Evolutionary conservation across 2,888 invertebrate species (phyloP).

Genomic region (Antheraea yamamai): DNA sequence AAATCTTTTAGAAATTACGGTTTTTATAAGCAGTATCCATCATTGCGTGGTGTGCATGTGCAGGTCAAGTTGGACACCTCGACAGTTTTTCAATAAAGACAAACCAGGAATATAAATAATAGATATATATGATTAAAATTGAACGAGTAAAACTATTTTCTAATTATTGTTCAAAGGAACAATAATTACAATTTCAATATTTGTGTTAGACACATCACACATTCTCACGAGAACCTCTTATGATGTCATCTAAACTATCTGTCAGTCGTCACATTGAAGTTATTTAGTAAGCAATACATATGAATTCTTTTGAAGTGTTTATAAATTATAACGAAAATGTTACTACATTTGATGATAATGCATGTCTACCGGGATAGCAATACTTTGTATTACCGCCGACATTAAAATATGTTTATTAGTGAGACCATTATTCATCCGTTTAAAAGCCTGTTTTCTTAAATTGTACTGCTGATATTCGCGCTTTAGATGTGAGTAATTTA

Average conservation of each 20-base stretch:
- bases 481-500: not conserved
- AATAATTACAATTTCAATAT: not conserved
- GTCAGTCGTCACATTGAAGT: slow-evolving; percentile 47
- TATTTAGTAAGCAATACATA: slow-evolving; percentile 22
- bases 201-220: not conserved
- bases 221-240: slow-evolving; percentile 56
- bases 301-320: slow-evolving; percentile 22
- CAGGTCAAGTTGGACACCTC: too few relatives aligned
- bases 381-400: slow-evolving; percentile 18
- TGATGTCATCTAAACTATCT: slow-evolving; percentile 52
- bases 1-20: too few relatives aligned
- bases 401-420: slow-evolving; percentile 3
- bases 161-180: not conserved
- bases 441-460: not conserved
- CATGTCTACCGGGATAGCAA: slow-evolving; percentile 14
- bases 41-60: too few relatives aligned
- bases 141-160: not conserved
- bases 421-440: not conserved
- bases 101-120: too few relatives aligned
- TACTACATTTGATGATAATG: slow-evolving; percentile 17
- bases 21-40: too few relatives aligned
- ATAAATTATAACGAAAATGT: not conserved
- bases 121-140: not conserved
- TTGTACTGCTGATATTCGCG: slow-evolving; percentile 3
- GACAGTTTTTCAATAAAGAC: too few relatives aligned